Conservation (phyloP, 1,140 invertebrate genomes). For the Lepidurus apus region DNA sequence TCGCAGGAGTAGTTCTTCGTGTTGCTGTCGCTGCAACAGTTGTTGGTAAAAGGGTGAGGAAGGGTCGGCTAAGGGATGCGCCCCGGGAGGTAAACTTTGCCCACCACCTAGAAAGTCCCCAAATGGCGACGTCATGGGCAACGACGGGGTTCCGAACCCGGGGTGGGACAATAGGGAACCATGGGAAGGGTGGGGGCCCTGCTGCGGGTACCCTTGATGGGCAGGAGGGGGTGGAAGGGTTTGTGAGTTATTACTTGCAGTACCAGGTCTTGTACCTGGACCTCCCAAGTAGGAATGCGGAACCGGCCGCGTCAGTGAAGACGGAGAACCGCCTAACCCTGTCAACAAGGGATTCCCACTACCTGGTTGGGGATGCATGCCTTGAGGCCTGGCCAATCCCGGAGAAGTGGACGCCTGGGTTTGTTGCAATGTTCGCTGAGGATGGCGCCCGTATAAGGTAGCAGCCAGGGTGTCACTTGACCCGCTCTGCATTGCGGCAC, state of each 20-base stretch:
- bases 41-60: constrained; percentile 61
- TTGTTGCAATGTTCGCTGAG: not conserved
- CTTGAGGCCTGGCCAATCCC: not conserved
- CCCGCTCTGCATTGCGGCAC: not conserved
- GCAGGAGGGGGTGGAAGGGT: constrained; percentile 30
- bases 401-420: not conserved
- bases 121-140: constrained; percentile 37
- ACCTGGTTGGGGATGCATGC: constrained; percentile 9
- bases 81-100: constrained; percentile 45
- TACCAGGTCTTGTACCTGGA: not conserved
- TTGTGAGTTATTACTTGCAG: not conserved
- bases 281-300: constrained; percentile 20
- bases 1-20: constrained; percentile 51
- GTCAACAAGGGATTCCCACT: not conserved
- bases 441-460: constrained; percentile 22
- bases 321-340: not conserved
- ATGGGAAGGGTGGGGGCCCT: constrained; percentile 45
- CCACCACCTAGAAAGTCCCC: constrained; percentile 37
- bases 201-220: constrained; percentile 37
- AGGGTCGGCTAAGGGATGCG: constrained; percentile 43
- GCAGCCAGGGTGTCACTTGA: constrained; percentile 22
- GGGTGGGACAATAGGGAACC: constrained; percentile 49
- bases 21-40: constrained; percentile 52
- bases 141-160: constrained; percentile 36
- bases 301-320: constrained; percentile 2